Conservation (phyloP, 1,140 invertebrate species). For the Zelostemma sp. region DNA sequence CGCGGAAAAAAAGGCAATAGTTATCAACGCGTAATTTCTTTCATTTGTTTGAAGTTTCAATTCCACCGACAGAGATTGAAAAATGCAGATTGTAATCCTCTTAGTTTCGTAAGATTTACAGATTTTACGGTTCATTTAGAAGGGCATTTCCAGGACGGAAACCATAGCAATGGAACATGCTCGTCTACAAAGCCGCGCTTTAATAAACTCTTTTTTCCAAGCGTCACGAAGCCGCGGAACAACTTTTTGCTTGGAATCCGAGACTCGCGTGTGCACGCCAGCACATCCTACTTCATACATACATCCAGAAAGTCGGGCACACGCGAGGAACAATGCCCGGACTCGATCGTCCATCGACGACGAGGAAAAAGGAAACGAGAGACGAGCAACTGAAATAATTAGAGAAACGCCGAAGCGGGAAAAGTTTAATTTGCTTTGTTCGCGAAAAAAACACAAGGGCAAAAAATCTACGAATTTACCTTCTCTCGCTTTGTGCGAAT, state of each 20-base stretch:
- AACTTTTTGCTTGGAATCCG: slow-evolving; percentile 12
- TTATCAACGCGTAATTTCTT: too few species aligned
- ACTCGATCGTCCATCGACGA: slow-evolving; percentile 18
- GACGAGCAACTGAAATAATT: slow-evolving; percentile 11
- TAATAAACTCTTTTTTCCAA: slow-evolving; percentile 7
- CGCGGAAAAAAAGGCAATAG: neutral
- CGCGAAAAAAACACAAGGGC: too few species aligned
- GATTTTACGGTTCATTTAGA: neutral
- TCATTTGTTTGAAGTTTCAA: too few species aligned
- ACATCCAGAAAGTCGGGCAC: neutral
- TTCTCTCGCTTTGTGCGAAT: too few species aligned
- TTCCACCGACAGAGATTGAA: too few species aligned
- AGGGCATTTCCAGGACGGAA: neutral
- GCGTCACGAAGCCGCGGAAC: neutral
- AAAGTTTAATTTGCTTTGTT: slow-evolving; percentile 4
- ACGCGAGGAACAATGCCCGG: slow-evolving; percentile 16
- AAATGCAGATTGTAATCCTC: too few species aligned
- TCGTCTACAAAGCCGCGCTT: neutral
- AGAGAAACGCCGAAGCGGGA: slow-evolving; percentile 9
- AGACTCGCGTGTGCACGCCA: slow-evolving; percentile 1
- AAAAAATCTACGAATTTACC: too few species aligned
- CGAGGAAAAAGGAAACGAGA: slow-evolving; percentile 13
- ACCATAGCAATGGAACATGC: neutral
- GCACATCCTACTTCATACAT: neutral
- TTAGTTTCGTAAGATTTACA: neutral